Evolutionary conservation across 2,888 invertebrate species (phyloP), one percentile per base, ranked within the genome.

Genomic region (Xestobium rufovillosum): DNA sequence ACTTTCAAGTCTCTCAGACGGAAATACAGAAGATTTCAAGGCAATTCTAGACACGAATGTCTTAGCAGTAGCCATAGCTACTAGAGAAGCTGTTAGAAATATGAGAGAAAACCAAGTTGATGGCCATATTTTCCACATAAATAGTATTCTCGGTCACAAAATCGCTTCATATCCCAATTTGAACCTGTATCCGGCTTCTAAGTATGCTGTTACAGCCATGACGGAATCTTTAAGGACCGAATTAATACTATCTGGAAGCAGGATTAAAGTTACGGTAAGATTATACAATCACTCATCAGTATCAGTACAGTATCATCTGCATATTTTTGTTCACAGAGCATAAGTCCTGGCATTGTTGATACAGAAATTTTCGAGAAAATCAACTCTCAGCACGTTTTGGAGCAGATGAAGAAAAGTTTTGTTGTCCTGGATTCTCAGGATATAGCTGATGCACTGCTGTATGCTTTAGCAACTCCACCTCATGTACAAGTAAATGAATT

Each of bases 401-500:
- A 34, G 14, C 30, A 36, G 11, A 31, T 48, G 3, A 30, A 47
- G 9, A 35, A 41, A n/a, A 26, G 17, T 3, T 40, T 39, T 3
- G 49, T 48, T 6, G 34, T 31, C 17, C 34, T 53, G 16, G 10
- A 46, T 14, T 30, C 53, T 8, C 47, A 46, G 37, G 53, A 53
- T 38, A 42, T 53, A n/a, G 50, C 51, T 2, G 40, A 53, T 39
- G 49, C 48, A 26, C 49, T 51, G n/a, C n/a, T 49, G 27, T 50
- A 47, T 26, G 49, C 47, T 4, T 36, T 53, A 16, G 43, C 43
- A 16, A 47, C 53, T 10, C 51, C 50, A 10, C 49, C 50, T 2
- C 42, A 47, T 16, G 50, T 53, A n/a, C 47, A 51, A 42, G 49
- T 53, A 39, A 43, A 19, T 19, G 23, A 19, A n/a, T 6, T 19